Evolutionary conservation across 2,113 vertebrate species (phyloP).

Genomic region (Todiramphus saurophagus): DNA sequence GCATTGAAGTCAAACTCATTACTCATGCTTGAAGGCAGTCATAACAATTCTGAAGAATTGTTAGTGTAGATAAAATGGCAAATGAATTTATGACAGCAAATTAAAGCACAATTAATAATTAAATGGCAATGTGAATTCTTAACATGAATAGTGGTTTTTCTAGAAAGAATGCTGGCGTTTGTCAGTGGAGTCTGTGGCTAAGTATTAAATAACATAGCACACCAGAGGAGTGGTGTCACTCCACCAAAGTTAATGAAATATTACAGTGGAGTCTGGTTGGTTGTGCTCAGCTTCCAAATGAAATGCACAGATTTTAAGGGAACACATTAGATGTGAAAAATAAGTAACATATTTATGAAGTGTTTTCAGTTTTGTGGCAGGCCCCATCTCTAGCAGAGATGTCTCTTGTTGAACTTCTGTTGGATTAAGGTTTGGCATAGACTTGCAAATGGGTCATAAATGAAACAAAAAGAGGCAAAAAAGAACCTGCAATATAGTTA

Average conservation of each 20-base stretch:
- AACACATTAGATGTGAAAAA: background rate
- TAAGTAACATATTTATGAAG: background rate
- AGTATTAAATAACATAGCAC: background rate
- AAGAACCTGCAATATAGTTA: background rate
- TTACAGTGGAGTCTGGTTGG: background rate
- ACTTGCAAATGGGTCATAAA: background rate
- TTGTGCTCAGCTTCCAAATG: background rate
- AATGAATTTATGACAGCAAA: conserved; percentile 67
- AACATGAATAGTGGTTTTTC: background rate
- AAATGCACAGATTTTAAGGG: background rate
- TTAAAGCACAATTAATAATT: conserved; percentile 70
- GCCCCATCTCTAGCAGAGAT: background rate
- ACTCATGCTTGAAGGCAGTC: conserved; percentile 14
- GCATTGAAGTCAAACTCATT: background rate
- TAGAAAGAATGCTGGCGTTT: conserved; percentile 24
- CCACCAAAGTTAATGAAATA: background rate
- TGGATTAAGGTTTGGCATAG: background rate
- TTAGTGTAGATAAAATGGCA: conserved; percentile 60
- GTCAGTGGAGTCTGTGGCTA: background rate
- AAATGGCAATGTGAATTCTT: conserved; percentile 33
- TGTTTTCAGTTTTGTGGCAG: background rate
- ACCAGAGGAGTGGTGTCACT: background rate
- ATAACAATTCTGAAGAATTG: conserved; percentile 32
- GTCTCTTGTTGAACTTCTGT: background rate
- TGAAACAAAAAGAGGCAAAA: background rate